Evolutionary conservation across 2,113 vertebrate species (phyloP), one percentile per base, ranked within the genome.

Genomic region (Onychostoma macrolepis): DNA sequence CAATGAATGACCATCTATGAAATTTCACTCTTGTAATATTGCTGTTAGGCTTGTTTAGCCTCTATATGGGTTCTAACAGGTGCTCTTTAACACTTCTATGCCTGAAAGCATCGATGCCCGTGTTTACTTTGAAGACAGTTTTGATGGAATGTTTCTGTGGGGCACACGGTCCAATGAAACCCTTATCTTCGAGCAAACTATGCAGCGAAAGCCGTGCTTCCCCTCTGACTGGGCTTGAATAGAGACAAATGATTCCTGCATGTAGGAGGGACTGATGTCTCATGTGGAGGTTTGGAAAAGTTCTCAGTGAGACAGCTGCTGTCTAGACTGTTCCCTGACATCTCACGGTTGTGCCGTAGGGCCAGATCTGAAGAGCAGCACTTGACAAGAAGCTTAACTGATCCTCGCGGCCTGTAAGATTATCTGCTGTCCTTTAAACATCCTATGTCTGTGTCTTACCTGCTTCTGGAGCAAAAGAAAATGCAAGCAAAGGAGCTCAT

Each of bases 251-350:
- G 63, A 80, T 86, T 71, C 69, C 50, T 86, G 86, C 26, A 6
- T 74, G 74, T 58, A 84, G 83, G 56, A 53, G 75, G 77, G 81
- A 69, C 65, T 69, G 85, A 75, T n/a, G 69, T 89, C 89, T 87
- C 88, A 69, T 72, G 87, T 81, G 80, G 82, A 85, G 90, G 61
- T 89, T 90, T 91, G 90, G 91, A 92, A 92, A 80, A 89, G 86
- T 88, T 86, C 80, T 9, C 41, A 67, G 41, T 2, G 74, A 92
- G 93, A 94, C 93, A 94, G 92, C 93, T 94, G 92, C 93, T 91
- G 93, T 93, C 92, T 94, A 91, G 92, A 92, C 94, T 90, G 92
- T 91, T 91, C 87, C 89, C 90, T 89, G 86, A 58, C n/a, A 69
- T 93, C 88, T 75, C 72, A 89, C 83, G 87, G 85, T 88, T 89